These are phyloP conservation scores for Bellardia bayeri DNA, from an alignment of 2,888 invertebrate species.

Conservation along the genomic window DNA sequence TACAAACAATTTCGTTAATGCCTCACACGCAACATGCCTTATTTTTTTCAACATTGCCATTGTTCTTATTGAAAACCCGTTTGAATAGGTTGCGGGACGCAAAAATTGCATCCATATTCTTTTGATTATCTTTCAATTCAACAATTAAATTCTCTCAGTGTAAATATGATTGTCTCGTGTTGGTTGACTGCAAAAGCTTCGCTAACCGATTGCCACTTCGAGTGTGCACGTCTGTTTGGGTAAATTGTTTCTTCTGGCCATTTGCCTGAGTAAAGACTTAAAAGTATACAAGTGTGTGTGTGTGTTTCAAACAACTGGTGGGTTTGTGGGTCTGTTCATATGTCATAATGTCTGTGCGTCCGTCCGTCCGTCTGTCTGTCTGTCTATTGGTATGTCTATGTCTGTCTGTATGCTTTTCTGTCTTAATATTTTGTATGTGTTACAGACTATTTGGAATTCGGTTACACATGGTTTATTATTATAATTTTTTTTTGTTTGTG, in stretches of 20 bases:
- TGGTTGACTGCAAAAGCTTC: slow-evolving; percentile 46
- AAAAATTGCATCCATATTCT: too few species aligned
- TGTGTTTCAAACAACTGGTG: slow-evolving; percentile 52
- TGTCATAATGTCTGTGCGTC: slow-evolving; percentile 42
- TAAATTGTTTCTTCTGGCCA: slow-evolving; percentile 54
- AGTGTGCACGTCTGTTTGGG: slow-evolving; percentile 4
- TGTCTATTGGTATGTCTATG: slow-evolving; percentile 32
- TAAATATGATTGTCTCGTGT: slow-evolving; percentile 61
- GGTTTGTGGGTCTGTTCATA: slow-evolving; percentile 55
- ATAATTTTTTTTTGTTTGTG: not conserved
- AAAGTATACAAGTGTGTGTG: not conserved
- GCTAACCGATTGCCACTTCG: slow-evolving; percentile 25
- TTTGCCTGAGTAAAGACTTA: slow-evolving; percentile 21
- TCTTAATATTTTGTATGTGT: slow-evolving; percentile 59
- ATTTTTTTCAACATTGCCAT: too few species aligned
- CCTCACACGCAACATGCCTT: too few species aligned
- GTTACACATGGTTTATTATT: slow-evolving; percentile 55
- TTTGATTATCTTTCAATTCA: too few species aligned
- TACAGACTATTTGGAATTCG: slow-evolving; percentile 66
- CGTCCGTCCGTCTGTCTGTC: slow-evolving; percentile 25
- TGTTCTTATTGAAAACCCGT: too few species aligned
- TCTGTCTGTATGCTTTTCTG: slow-evolving; percentile 46
- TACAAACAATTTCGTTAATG: too few species aligned
- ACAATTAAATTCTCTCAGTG: slow-evolving; percentile 21
- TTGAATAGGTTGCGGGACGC: too few species aligned